These are phyloP conservation scores for Maylandia zebra DNA, from an alignment of 2,113 vertebrate species.

Conservation along the genomic window DNA sequence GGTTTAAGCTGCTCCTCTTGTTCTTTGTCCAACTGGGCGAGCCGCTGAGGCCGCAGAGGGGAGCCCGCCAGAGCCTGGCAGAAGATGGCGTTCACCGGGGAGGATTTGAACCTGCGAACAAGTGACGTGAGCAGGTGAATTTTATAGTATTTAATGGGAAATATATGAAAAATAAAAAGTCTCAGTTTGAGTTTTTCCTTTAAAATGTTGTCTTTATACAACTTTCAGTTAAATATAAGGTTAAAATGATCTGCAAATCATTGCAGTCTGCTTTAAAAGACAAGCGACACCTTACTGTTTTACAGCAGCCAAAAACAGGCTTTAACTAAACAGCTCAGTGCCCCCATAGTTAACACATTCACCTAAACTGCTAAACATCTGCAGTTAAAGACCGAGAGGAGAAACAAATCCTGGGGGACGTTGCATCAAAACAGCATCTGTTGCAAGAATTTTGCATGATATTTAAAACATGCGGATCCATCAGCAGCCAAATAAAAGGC, in stretches of 20 bases:
- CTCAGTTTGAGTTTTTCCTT: neutral
- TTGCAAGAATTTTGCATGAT: neutral
- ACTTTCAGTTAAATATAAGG: neutral
- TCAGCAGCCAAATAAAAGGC: neutral
- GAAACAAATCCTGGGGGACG: neutral
- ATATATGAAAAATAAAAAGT: neutral
- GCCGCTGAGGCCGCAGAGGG: slow-evolving; percentile 83
- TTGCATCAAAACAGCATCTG: neutral
- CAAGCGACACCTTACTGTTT: neutral
- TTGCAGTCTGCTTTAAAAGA: neutral
- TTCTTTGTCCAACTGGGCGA: slow-evolving; percentile 83
- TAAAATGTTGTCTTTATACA: neutral
- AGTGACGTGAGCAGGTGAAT: neutral
- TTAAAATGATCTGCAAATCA: neutral
- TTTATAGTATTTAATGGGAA: neutral
- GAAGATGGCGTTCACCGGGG: slow-evolving; percentile 94
- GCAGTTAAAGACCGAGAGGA: neutral
- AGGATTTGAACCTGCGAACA: slow-evolving; percentile 81
- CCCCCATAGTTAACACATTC: neutral
- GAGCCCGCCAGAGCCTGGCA: slow-evolving; percentile 91
- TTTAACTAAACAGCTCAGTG: neutral
- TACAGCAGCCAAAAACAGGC: neutral
- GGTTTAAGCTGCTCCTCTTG: slow-evolving; percentile 83
- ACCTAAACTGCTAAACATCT: neutral
- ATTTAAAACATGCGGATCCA: neutral